Base-by-base conservation (phyloP, 1,140 invertebrate genomes). In the Doryteuthis pealeii region DNA sequence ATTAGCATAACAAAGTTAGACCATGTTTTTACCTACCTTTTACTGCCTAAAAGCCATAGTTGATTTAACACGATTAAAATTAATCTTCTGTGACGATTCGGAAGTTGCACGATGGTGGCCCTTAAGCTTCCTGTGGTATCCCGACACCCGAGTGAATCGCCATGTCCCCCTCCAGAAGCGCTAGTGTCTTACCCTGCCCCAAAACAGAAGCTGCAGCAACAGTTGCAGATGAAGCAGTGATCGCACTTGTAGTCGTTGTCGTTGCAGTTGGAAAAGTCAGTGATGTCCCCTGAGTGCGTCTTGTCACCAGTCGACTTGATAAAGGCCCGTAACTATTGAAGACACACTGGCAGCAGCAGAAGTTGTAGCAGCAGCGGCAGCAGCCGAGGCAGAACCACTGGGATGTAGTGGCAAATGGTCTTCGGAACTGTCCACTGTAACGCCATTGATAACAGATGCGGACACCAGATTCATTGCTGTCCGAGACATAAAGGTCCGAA, bases 391-490 rank as follows among this genome's bases (percentile, higher is more conserved):
- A 40, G 35, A 3, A 10, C 70, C 62, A 74, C 67, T 62, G 15
- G 58, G 45, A 31, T 67, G 71, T 6, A 62, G 35, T 73, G 35
- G 35, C 31, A 75, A 74, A 66, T 76, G 68, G 68, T 83, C 82
- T n/a, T 75, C 76, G 31, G 79, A 77, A 71, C 80, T 83, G 66
- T 83, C 83, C 12, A 85, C 74, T 12, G 84, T 86, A 32, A 84
- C 77, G 28, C 83, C 85, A 72, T 86, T 85, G 49, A 86, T 78
- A n/a, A 75, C 83, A 84, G 77, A 86, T 86, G 43, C 80, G 78
- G 6, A 84, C 79, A 69, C 72, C 66, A 67, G 54, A 28, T 8
- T 74, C 74, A 71, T 75, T 75, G 14, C 58, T 69, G 33, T 70
- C 58, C 30, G 54, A 54, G 18, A 3, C 49, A 32, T 67, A n/a